Conservation (phyloP, 2,113 vertebrate genomes). For the Narcine bancroftii region DNA sequence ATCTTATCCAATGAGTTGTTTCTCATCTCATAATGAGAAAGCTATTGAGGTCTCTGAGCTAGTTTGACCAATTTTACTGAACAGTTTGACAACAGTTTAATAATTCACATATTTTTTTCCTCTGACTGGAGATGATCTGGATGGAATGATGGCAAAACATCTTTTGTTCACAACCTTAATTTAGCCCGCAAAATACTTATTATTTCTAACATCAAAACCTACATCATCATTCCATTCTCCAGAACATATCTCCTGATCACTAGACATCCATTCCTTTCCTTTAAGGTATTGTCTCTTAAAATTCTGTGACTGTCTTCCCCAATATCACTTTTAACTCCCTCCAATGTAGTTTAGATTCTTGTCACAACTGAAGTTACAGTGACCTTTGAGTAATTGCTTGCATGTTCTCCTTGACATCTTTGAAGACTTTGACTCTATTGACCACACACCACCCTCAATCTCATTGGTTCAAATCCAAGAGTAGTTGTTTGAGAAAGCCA, state of each 20-base stretch:
- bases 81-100: neutral
- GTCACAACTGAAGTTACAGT: too few species aligned
- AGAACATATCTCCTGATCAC: neutral
- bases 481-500: neutral
- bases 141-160: too few species aligned
- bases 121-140: neutral
- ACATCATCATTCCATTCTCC: neutral
- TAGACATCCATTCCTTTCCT: neutral
- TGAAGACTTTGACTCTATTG: neutral
- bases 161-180: neutral
- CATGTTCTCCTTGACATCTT: neutral
- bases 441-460: neutral
- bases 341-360: neutral
- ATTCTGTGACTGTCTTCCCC: neutral
- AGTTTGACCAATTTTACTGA: neutral
- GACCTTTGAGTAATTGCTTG: neutral
- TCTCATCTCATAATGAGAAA: neutral
- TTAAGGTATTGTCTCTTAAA: neutral
- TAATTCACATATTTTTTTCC: neutral
- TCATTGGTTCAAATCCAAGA: neutral
- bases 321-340: neutral
- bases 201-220: neutral
- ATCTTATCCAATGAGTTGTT: neutral
- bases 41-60: neutral
- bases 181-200: neutral